Conservation (phyloP, 2,797 vertebrate species). For the Hydrolagus colliei region DNA sequence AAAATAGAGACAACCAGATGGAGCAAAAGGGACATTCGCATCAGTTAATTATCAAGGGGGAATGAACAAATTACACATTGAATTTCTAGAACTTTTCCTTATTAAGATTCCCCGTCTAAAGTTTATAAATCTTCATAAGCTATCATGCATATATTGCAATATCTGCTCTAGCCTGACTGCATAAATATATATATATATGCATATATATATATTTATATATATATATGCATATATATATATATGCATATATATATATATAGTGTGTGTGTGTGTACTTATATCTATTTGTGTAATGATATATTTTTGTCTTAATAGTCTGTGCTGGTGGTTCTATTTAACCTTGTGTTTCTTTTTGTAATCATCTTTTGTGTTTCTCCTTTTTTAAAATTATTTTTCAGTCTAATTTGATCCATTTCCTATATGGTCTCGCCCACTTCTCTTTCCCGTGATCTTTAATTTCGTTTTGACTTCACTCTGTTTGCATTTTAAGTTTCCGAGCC, state of each 20-base stretch:
- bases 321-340: not conserved
- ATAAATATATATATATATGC: not conserved
- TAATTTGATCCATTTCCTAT: not conserved
- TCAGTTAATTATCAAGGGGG: not conserved
- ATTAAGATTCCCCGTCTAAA: not conserved
- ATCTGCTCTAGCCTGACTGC: too few species aligned
- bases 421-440: not conserved
- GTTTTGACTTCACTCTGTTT: not conserved
- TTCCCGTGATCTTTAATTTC: not conserved
- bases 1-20: too few species aligned
- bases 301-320: not conserved
- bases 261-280: not conserved
- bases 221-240: not conserved
- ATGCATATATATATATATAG: not conserved
- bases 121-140: not conserved
- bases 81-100: not conserved
- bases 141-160: too few species aligned
- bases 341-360: not conserved
- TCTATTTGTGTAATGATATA: too few species aligned
- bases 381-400: not conserved
- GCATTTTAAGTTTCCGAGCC: not conserved
- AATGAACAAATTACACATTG: not conserved
- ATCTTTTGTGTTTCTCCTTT: too few species aligned
- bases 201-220: not conserved
- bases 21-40: not conserved